A percentile compares a stretch with the other conserved stretches of the same genome.
These are phyloP conservation scores for Netelia melanura DNA, from an alignment of 2,888 invertebrate species.

Conservation along the genomic window DNA sequence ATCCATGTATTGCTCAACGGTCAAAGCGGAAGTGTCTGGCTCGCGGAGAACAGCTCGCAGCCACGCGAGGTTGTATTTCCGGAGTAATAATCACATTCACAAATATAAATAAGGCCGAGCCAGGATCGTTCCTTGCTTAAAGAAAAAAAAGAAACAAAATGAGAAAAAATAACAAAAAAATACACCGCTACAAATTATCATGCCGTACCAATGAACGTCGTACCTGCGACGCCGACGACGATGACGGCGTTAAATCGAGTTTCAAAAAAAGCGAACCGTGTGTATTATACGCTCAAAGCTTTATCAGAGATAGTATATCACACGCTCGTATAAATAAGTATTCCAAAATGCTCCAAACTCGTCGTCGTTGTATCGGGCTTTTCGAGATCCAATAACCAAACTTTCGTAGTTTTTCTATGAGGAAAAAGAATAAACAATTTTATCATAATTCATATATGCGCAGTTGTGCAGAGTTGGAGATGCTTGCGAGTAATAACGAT, in stretches of 20 bases:
- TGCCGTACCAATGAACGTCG: conserved; percentile 74
- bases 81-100: conserved; percentile 74
- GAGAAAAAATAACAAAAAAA: conserved; percentile 7
- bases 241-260: no score
- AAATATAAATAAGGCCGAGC: conserved; percentile 36
- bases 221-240: conserved; percentile 8
- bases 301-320: no score
- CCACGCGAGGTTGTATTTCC: conserved; percentile 86
- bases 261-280: no score
- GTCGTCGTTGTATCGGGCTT: not conserved
- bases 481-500: not conserved
- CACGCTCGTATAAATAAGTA: no score
- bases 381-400: not conserved
- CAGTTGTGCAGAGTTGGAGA: not conserved
- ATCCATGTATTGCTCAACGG: conserved; percentile 89
- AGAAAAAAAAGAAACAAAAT: conserved; percentile 13
- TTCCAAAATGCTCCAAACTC: no score
- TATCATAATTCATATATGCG: not conserved
- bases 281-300: no score
- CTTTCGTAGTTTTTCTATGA: not conserved
- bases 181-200: conserved; percentile 73
- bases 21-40: conserved; percentile 90
- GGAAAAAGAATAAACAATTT: not conserved
- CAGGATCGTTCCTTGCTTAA: conserved; percentile 74
- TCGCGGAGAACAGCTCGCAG: conserved; percentile 89